Evolutionary conservation across 2,888 invertebrate genomes (phyloP), one percentile per base, ranked within the genome.

Genomic region (Deilephila elpenor): DNA sequence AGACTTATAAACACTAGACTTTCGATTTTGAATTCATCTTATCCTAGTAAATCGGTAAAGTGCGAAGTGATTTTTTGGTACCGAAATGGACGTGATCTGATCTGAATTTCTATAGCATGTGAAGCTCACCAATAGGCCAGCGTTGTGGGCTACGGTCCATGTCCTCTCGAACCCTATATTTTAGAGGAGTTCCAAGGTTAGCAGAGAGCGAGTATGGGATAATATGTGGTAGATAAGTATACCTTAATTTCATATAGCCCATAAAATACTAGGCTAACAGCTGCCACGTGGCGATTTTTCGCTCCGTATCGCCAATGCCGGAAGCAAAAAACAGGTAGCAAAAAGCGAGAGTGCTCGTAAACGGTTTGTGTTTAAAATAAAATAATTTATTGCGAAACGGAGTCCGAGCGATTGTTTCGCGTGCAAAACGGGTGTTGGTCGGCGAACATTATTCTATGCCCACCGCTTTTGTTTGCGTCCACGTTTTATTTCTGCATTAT

Each of bases 251-350:
- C 75, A 74, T 74, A 74, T 70, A 74, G 37, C 59, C 75, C 71
- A 77, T 76, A 77, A 82, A 79, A 80, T 78, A 78, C 80, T 88
- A 44, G 44, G 3, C 3, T 44, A 90, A 89, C 88, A 86, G 84
- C 82, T 71, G 89, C 87, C 92, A 93, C 92, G 91, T 92, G 92
- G 89, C 91, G 80, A 84, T 86, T 88, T 89, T 86, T 85, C 86
- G 86, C 82, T 81, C 74, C 80, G 81, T 7, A 83, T 81, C 80
- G 76, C 81, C 75, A 82, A 83, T 84, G 77, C 86, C 88, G 87
- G 86, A 88, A 88, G 82, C 86, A 89, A 91, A 91, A 91, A 91
- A 89, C 83, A 76, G 78, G 88, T 84, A 83, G 90, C 90, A 91
- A 91, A 92, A 92, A 93, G 87, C 79, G 85, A 90, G 86, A 91